Evolutionary conservation across 1,140 invertebrate species (phyloP).

Genomic region (Drosophila pectinifera): DNA sequence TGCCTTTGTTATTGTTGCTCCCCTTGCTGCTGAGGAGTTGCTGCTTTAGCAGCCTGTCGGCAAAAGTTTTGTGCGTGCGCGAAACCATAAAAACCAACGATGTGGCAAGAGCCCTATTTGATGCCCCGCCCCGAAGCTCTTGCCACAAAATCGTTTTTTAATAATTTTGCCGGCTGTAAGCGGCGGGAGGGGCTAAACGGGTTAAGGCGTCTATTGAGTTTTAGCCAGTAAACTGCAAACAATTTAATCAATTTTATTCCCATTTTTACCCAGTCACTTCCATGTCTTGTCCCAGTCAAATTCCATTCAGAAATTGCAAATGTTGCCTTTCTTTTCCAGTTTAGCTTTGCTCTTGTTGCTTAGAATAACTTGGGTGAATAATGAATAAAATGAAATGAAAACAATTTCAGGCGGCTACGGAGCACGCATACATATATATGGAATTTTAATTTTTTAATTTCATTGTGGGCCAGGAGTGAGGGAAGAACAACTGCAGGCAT

Average conservation of each 20-base stretch:
- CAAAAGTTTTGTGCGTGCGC: conserved; percentile 78
- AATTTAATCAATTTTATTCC: conserved; percentile 53
- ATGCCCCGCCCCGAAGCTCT: conserved; percentile 29
- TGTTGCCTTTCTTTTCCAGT: conserved; percentile 5
- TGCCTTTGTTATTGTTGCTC: conserved; percentile 31
- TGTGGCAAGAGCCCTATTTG: conserved; percentile 77
- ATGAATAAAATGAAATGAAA: conserved; percentile 42
- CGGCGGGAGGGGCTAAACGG: neutral
- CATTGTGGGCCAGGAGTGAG: conserved; percentile 24
- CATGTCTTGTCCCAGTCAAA: conserved; percentile 38
- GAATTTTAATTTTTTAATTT: conserved; percentile 75
- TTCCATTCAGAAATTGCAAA: conserved; percentile 56
- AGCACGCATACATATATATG: conserved; percentile 47
- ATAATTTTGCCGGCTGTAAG: conserved; percentile 50
- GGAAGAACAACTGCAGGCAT: conserved; percentile 34
- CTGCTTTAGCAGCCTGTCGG: conserved; percentile 38
- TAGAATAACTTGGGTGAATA: conserved; percentile 56
- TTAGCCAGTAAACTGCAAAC: conserved; percentile 52
- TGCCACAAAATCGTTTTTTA: conserved; percentile 76
- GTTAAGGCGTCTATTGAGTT: conserved; percentile 50
- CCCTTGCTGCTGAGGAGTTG: conserved; percentile 36
- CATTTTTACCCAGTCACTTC: conserved; percentile 19
- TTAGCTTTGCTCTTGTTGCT: conserved; percentile 30
- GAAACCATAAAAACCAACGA: conserved; percentile 81
- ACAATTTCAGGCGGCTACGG: conserved; percentile 50